These are phyloP conservation scores for Marcusenius ussheri DNA, from an alignment of 2,113 vertebrate species.

Conservation along the genomic window DNA sequence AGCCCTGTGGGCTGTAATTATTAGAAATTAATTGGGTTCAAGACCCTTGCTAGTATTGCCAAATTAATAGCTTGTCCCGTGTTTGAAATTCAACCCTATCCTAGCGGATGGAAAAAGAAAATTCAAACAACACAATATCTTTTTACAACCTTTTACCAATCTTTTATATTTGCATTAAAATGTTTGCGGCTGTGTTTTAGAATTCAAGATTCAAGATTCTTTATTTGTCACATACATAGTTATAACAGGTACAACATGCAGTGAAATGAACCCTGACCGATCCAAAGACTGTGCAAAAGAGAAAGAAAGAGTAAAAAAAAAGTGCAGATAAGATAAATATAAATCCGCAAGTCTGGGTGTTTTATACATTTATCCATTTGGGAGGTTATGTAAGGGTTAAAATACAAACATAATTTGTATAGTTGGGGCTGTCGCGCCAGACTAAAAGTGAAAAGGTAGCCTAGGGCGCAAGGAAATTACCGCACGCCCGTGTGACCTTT, in stretches of 20 bases:
- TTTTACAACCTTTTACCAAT: not conserved
- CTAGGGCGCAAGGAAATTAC: slow-evolving; percentile 97
- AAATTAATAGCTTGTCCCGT: slow-evolving; percentile 78
- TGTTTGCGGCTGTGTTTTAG: not conserved
- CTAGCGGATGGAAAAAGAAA: slow-evolving; percentile 55
- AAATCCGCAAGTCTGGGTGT: slow-evolving; percentile 33
- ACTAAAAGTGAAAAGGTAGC: slow-evolving; percentile 96
- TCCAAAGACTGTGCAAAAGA: no score
- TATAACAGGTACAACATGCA: no score
- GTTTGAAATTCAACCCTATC: slow-evolving; percentile 72
- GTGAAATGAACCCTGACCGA: no score
- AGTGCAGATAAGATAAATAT: no score
- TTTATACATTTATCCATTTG: slow-evolving; percentile 60
- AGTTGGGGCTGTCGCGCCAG: slow-evolving; percentile 73
- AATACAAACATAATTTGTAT: slow-evolving; percentile 79
- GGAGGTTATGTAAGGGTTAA: slow-evolving; percentile 77
- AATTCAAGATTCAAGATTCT: no score
- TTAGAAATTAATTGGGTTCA: slow-evolving; percentile 95
- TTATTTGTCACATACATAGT: no score
- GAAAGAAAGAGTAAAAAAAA: no score
- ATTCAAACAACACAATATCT: slow-evolving; percentile 44
- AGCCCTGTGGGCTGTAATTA: slow-evolving; percentile 85
- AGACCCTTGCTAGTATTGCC: slow-evolving; percentile 70
- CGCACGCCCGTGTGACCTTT: slow-evolving; percentile 92
- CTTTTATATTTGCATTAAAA: not conserved